These are phyloP conservation scores for Mustelus asterias DNA, from an alignment of 2,113 vertebrate species.

Conservation along the genomic window DNA sequence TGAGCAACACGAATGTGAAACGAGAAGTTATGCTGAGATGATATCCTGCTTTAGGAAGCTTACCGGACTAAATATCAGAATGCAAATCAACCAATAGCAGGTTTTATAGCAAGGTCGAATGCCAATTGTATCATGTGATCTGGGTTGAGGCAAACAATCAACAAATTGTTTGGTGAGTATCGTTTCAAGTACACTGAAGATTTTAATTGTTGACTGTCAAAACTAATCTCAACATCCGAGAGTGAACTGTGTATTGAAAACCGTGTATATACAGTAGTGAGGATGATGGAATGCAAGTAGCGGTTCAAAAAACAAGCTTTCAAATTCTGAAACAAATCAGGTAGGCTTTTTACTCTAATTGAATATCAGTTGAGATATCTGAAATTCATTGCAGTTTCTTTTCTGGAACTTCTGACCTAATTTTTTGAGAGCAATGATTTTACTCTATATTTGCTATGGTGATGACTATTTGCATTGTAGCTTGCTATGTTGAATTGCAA, in stretches of 20 bases:
- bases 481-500: background rate
- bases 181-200: slow-evolving; percentile 44
- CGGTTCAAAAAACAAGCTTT: background rate
- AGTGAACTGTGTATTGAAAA: slow-evolving; percentile 42
- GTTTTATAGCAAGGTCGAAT: slow-evolving; percentile 46
- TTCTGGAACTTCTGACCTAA: background rate
- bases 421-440: background rate
- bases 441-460: background rate
- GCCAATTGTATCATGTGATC: slow-evolving; percentile 49
- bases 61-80: slow-evolving; percentile 34
- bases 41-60: slow-evolving; percentile 43
- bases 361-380: background rate
- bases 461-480: background rate
- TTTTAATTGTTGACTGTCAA: slow-evolving; percentile 47
- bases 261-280: background rate
- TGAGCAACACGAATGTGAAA: slow-evolving; percentile 40
- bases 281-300: background rate
- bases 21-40: slow-evolving; percentile 46
- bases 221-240: slow-evolving; percentile 44
- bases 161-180: slow-evolving; percentile 54
- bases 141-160: slow-evolving; percentile 54
- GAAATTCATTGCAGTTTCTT: background rate
- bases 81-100: slow-evolving; percentile 38
- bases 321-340: background rate
- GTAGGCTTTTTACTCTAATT: background rate